Conservation (phyloP, 2,888 invertebrate genomes). For the Desoria tigrina region DNA sequence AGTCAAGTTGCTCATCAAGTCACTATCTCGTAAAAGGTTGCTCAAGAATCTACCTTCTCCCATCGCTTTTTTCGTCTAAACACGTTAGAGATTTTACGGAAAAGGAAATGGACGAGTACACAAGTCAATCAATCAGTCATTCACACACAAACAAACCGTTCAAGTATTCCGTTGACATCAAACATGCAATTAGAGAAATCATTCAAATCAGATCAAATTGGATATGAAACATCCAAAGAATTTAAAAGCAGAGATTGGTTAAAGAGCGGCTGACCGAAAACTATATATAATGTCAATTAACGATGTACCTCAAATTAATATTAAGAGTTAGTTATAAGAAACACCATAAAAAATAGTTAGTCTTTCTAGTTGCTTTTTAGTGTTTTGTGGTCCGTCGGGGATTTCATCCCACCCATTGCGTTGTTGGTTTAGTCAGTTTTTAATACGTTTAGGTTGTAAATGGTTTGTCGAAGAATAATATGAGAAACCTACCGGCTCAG, state of each 20-base stretch:
- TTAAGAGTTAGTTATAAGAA: too few relatives aligned
- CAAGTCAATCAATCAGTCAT: not conserved
- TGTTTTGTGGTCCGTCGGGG: too few relatives aligned
- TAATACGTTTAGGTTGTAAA: not conserved
- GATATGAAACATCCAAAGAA: too few relatives aligned
- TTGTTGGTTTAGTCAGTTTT: not conserved
- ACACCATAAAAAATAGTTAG: too few relatives aligned
- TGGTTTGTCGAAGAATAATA: not conserved
- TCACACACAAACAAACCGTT: not conserved
- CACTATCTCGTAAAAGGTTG: slow-evolving; percentile 43
- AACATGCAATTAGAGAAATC: slow-evolving; percentile 3
- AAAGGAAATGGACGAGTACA: slow-evolving; percentile 3
- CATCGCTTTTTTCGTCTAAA: slow-evolving; percentile 18
- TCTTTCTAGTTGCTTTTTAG: too few relatives aligned
- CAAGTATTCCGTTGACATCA: too few relatives aligned
- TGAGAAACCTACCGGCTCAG: slow-evolving; percentile 43
- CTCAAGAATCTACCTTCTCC: slow-evolving; percentile 50
- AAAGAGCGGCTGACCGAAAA: too few relatives aligned
- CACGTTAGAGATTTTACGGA: slow-evolving; percentile 3
- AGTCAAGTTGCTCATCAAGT: slow-evolving; percentile 48
- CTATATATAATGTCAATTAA: too few relatives aligned
- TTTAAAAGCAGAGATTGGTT: too few relatives aligned
- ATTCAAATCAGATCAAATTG: not conserved
- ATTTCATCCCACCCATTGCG: too few relatives aligned
- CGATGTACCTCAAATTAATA: too few relatives aligned